Percentiles rank a stretch among this genome's conserved stretches.
Conservation (phyloP, 2,797 vertebrate species). For the Pipistrellus pipistrellus region DNA sequence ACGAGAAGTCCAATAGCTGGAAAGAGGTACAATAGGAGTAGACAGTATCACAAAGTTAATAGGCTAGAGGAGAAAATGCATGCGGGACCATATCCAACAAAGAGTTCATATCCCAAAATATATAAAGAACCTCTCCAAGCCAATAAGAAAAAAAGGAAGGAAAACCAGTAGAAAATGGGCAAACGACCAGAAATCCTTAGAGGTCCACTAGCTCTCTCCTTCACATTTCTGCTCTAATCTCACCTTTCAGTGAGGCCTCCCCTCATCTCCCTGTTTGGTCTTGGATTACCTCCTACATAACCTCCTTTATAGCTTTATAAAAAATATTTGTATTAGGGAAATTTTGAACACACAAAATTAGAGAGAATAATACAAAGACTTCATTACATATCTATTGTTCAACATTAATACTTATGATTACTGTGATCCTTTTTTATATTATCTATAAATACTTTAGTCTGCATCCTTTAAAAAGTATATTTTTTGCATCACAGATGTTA, state of each 20-base stretch:
- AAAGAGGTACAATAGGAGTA: background rate
- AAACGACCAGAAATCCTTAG: background rate
- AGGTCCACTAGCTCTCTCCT: background rate
- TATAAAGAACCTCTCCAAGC: background rate
- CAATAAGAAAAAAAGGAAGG: background rate
- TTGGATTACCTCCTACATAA: background rate
- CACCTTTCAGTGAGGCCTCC: background rate
- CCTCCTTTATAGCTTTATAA: background rate
- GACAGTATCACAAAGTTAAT: background rate
- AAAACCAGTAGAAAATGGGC: background rate
- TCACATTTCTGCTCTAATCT: background rate
- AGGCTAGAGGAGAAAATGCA: background rate
- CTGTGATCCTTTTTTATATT: background rate
- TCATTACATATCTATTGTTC: background rate
- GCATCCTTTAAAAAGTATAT: background rate
- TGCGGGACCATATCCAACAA: background rate
- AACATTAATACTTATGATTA: background rate
- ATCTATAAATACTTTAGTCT: background rate
- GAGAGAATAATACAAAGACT: background rate
- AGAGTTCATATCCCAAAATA: background rate
- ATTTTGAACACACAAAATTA: background rate
- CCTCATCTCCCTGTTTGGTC: background rate
- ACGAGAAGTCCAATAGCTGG: background rate
- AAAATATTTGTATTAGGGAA: background rate
- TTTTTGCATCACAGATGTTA: background rate